phyloP scores from a whole-genome alignment of 2,113 vertebrate genomes.

The Phasianus colchicus region DNA sequence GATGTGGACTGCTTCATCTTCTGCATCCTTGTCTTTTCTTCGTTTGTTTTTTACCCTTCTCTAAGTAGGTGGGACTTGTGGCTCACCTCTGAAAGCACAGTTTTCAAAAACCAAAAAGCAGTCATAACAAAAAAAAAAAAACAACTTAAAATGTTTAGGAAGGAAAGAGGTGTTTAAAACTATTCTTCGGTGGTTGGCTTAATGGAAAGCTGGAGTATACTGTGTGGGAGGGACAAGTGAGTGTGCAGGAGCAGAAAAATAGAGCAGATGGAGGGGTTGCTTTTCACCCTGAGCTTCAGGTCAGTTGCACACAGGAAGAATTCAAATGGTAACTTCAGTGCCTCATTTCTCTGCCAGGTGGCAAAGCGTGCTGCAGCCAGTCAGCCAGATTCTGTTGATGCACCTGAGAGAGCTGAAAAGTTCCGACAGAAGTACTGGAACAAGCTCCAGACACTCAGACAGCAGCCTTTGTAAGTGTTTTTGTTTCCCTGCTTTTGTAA shows the following conservation, averaged over 20 bases:
- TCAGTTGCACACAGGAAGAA: neutral
- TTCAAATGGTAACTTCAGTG: neutral
- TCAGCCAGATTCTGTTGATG: constrained; percentile 87
- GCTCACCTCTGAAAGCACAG: neutral
- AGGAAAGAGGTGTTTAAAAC: neutral
- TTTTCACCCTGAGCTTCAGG: neutral
- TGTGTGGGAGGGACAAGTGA: neutral
- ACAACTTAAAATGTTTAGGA: neutral
- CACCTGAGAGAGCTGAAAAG: constrained; percentile 88
- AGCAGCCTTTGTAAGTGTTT: constrained; percentile 93
- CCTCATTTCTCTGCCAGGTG: constrained; percentile 79
- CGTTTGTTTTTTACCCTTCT: neutral
- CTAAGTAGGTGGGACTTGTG: neutral
- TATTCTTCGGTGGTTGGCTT: neutral
- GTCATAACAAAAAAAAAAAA: neutral
- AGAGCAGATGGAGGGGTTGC: neutral
- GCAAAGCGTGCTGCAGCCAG: constrained; percentile 94
- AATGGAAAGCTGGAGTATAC: neutral
- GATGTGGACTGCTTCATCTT: neutral
- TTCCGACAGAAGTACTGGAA: constrained; percentile 95
- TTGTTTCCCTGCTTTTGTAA: neutral
- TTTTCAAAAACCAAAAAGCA: neutral
- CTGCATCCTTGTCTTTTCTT: neutral
- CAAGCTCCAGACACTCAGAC: constrained; percentile 93
- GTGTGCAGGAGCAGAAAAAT: neutral